Evolutionary conservation across 2,113 vertebrate genomes (phyloP).

Genomic region (Erythrocercus mccallii): DNA sequence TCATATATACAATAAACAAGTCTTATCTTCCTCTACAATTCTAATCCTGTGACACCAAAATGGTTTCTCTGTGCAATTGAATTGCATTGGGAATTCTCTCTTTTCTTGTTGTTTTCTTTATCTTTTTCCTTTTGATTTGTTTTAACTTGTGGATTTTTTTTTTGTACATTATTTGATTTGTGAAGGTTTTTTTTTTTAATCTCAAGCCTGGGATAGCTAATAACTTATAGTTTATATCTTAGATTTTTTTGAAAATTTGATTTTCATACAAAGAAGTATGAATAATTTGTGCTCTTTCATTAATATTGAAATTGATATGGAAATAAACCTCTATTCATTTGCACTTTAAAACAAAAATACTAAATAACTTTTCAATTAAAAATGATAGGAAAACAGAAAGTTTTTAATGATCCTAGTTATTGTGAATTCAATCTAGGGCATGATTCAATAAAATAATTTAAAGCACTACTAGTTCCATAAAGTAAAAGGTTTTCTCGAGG

Average conservation of each 20-base stretch:
- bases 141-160: background rate
- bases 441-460: background rate
- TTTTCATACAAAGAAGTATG: background rate
- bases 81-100: background rate
- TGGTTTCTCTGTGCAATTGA: background rate
- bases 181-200: background rate
- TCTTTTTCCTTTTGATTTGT: background rate
- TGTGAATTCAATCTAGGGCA: background rate
- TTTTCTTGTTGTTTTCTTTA: background rate
- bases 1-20: slow-evolving; percentile 3
- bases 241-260: background rate
- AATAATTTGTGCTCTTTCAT: background rate
- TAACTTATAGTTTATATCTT: background rate
- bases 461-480: background rate
- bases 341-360: background rate
- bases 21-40: background rate
- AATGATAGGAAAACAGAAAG: background rate
- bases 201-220: background rate
- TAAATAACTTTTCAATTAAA: background rate
- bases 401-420: background rate
- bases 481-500: background rate
- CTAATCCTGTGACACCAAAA: background rate
- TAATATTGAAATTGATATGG: background rate
- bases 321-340: background rate
- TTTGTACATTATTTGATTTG: background rate